Evolutionary conservation across 2,888 invertebrate species (phyloP), one percentile per base, ranked within the genome.

Genomic region (Trichopria drosophilae): DNA sequence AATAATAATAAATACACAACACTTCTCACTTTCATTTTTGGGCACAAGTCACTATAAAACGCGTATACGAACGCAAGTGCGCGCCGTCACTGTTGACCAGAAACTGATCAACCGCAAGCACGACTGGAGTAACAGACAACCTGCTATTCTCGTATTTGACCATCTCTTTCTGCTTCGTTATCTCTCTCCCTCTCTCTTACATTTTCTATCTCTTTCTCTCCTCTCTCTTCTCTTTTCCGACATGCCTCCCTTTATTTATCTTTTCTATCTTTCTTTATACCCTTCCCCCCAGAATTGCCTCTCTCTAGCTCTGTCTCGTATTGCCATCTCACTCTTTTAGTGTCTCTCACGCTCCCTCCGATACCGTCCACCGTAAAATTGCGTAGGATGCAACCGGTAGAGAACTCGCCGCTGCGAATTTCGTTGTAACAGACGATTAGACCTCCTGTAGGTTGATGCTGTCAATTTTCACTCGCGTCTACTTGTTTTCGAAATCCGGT

Each of bases 81-180:
- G 51, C 59, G 50, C 57, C 60, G 55, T 58, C 66, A 52, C 51
- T 63, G 66, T 64, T 64, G 52, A 59, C 53, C 58, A 54, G 63
- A 64, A 66, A 71, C 70, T 70, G 69, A 68, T 68, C 65, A 47
- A 61, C 61, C 54, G 37, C 44, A 51, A 52, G n/a, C n/a, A n/a
- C n/a, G n/a, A n/a, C n/a, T n/a, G n/a, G n/a, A n/a, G n/a, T n/a
- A n/a, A 60, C 54, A 45, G 55, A 58, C 65, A 61, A 61, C 61
- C 63, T 66, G 64, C 61, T 58, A 53, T 62, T 60, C 61, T 59
- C 44, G 43, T 53, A 44, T 44, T 60, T 45, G 53, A 45, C 53
- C 47, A 48, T 55, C 53, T 53, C 58, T 59, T 23, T 37, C 56
- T 40, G 51, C 51, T 61, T 53, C 55, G 47, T 57, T 54, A 54